Conservation (phyloP, 2,888 invertebrate genomes). For the Diplolepis rosae region DNA sequence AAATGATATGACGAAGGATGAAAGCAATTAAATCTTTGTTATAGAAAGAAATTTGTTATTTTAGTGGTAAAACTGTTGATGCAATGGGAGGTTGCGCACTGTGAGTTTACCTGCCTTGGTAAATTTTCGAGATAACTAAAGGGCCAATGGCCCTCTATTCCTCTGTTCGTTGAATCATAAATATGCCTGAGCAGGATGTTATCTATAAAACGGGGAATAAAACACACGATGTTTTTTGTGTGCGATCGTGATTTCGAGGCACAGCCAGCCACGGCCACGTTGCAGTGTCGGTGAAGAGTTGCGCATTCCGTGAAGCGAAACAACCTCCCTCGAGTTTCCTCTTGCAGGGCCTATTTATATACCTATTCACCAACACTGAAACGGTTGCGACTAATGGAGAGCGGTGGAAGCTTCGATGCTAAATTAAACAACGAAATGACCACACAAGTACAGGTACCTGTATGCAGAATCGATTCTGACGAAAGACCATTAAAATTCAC, state of each 20-base stretch:
- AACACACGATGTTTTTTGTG: slow-evolving; percentile 18
- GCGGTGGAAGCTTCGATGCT: slow-evolving; percentile 44
- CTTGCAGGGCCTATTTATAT: slow-evolving; percentile 45
- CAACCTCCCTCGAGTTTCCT: slow-evolving; percentile 44
- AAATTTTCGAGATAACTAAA: slow-evolving; percentile 27
- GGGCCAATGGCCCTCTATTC: slow-evolving; percentile 33
- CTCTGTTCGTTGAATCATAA: slow-evolving; percentile 16
- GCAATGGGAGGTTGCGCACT: not conserved
- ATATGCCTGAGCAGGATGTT: slow-evolving; percentile 10
- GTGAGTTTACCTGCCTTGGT: slow-evolving; percentile 17
- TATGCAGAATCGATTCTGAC: slow-evolving; percentile 45
- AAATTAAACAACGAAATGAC: slow-evolving; percentile 45
- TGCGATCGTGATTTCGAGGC: slow-evolving; percentile 40
- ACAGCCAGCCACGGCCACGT: no score
- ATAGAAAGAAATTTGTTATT: not conserved
- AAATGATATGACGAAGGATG: not conserved
- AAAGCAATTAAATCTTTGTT: not conserved
- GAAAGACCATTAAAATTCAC: slow-evolving; percentile 41
- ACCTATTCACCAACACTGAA: slow-evolving; percentile 46
- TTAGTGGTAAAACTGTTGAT: not conserved
- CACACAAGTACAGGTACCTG: slow-evolving; percentile 43
- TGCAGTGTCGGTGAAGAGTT: slow-evolving; percentile 35
- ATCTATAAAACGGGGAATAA: slow-evolving; percentile 8
- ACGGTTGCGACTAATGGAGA: slow-evolving; percentile 32
- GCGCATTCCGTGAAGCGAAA: slow-evolving; percentile 35